Evolutionary conservation across 2,797 vertebrate genomes (phyloP).

Genomic region (Sphenopsis melanotis): DNA sequence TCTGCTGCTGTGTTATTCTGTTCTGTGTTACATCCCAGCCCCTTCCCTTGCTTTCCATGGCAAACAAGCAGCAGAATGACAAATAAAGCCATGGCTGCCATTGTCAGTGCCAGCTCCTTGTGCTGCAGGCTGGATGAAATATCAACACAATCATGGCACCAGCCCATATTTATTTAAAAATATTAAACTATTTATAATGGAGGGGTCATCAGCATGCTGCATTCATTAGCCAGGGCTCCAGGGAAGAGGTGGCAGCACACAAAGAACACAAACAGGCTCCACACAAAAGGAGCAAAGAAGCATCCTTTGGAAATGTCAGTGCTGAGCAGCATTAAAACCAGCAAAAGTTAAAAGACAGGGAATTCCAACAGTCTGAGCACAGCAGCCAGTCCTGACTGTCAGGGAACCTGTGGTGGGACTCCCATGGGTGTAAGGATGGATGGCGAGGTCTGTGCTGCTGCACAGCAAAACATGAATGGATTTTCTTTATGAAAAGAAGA

Average conservation of each 20-base stretch:
- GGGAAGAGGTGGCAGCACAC: neutral
- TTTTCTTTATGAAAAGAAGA: neutral
- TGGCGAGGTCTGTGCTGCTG: neutral
- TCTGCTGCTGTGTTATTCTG: neutral
- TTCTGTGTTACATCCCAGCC: neutral
- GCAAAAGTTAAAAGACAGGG: neutral
- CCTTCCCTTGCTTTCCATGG: neutral
- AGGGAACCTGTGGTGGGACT: neutral
- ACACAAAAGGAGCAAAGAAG: neutral
- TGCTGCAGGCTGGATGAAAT: conserved; percentile 35
- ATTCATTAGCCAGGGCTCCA: conserved; percentile 35
- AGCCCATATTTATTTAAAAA: conserved; percentile 49
- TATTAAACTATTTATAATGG: conserved; percentile 51
- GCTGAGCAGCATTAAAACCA: neutral
- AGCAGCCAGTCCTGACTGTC: neutral
- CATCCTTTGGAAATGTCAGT: conserved; percentile 23
- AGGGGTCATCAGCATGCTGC: conserved; percentile 30
- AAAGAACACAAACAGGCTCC: neutral
- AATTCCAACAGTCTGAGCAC: neutral
- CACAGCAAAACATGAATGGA: neutral
- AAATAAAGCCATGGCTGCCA: neutral
- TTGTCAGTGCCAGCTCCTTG: neutral
- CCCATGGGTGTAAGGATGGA: neutral
- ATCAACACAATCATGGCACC: conserved; percentile 16
- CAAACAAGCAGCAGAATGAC: conserved; percentile 4